phyloP scores from a whole-genome alignment of 2,113 vertebrate genomes.

The Lontra canadensis region DNA sequence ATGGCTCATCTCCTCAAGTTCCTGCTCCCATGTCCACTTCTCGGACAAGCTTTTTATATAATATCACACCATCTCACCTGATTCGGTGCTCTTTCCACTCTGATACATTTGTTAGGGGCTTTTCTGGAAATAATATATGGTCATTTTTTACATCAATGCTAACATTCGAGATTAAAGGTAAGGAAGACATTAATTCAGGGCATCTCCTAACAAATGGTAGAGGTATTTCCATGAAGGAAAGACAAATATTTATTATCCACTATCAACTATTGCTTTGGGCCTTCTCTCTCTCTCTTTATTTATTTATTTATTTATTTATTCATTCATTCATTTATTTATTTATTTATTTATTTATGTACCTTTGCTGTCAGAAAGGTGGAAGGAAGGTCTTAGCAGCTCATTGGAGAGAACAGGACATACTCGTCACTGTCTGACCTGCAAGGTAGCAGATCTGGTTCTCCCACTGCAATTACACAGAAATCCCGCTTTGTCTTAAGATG shows the following conservation, averaged over 20 bases:
- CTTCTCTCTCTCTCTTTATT: background rate
- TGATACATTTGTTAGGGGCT: background rate
- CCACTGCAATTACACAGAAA: background rate
- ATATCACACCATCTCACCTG: background rate
- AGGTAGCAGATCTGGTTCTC: background rate
- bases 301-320: background rate
- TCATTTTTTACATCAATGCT: background rate
- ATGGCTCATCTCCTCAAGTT: background rate
- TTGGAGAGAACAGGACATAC: background rate
- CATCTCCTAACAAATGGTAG: background rate
- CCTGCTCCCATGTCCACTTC: background rate
- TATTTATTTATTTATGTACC: background rate
- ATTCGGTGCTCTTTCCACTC: background rate
- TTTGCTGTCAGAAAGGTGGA: background rate
- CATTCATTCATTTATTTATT: too few relatives aligned
- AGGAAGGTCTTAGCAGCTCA: background rate
- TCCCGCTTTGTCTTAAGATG: background rate
- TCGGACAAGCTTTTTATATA: background rate
- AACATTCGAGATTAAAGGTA: background rate
- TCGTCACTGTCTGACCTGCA: background rate
- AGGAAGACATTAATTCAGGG: background rate
- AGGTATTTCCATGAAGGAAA: background rate
- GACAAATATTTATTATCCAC: background rate
- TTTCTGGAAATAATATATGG: background rate
- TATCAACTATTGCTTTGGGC: background rate